These are phyloP conservation scores for Lepisosteus oculatus DNA, from an alignment of 2,113 vertebrate species.

Conservation along the genomic window DNA sequence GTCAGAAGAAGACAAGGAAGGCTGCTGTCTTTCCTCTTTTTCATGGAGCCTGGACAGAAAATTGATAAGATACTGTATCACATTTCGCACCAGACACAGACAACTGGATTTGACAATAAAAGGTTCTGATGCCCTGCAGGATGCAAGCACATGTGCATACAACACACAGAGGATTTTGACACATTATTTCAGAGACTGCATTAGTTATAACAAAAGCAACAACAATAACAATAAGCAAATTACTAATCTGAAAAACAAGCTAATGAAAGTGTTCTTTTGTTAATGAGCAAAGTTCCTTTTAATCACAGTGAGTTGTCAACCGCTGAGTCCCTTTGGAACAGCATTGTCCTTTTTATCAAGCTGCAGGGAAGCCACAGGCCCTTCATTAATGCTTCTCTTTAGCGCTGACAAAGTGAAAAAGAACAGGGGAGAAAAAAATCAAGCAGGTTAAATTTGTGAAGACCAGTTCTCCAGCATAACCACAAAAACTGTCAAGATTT, in stretches of 20 bases:
- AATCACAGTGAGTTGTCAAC: conserved; percentile 50
- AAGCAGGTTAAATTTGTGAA: too few species aligned
- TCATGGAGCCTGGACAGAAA: conserved; percentile 72
- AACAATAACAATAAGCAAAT: conserved; percentile 59
- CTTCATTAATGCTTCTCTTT: conserved; percentile 51
- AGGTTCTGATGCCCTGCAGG: too few species aligned
- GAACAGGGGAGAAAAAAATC: conserved; percentile 39
- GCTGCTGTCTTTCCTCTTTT: conserved; percentile 53
- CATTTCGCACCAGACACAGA: background rate
- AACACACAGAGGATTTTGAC: too few species aligned
- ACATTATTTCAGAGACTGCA: background rate
- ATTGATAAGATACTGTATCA: conserved; percentile 13
- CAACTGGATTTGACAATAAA: too few species aligned
- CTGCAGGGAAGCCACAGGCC: conserved; percentile 41
- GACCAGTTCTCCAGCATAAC: too few species aligned
- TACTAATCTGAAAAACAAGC: conserved; percentile 52
- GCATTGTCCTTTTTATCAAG: conserved; percentile 59
- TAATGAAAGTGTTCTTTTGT: conserved; percentile 57
- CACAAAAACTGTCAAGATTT: too few species aligned
- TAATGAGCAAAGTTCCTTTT: conserved; percentile 55
- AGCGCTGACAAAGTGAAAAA: conserved; percentile 46
- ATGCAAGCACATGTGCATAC: too few species aligned
- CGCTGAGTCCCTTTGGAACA: conserved; percentile 22
- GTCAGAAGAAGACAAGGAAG: conserved; percentile 60
- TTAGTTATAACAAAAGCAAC: conserved; percentile 21